Conservation (phyloP, 2,888 invertebrate species). For the Camponotus fellah region DNA sequence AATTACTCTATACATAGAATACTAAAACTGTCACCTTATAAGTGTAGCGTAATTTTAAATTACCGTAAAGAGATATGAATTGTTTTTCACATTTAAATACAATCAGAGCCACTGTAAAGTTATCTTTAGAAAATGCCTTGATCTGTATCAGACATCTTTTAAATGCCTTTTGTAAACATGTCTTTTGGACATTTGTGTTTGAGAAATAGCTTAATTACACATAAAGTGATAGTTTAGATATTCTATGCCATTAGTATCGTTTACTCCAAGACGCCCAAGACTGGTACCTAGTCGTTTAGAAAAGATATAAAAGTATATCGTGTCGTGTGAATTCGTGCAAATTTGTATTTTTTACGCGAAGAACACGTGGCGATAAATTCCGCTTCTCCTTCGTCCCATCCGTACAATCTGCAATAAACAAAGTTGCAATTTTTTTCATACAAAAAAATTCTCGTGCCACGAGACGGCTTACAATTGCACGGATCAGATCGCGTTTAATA, state of each 20-base stretch:
- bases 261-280: conserved; percentile 45
- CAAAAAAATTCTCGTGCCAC: conserved; percentile 45
- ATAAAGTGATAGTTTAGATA: conserved; percentile 53
- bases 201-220: conserved; percentile 23
- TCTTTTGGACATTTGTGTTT: background rate
- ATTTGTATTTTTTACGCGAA: conserved; percentile 67
- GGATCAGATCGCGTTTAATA: background rate
- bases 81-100: conserved; percentile 14
- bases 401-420: conserved; percentile 12
- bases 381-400: conserved; percentile 38
- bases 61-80: conserved; percentile 6
- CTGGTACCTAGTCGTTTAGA: conserved; percentile 48
- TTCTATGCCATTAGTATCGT: conserved; percentile 36
- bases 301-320: conserved; percentile 21
- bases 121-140: background rate
- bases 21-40: conserved; percentile 47
- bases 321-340: conserved; percentile 42
- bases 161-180: background rate
- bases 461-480: background rate
- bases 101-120: conserved; percentile 22
- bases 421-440: conserved; percentile 55
- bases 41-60: conserved; percentile 20
- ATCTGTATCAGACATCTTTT: background rate
- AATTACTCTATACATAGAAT: conserved; percentile 29
- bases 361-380: conserved; percentile 42